A percentile compares a stretch with the other conserved stretches of the same genome.
Evolutionary conservation across 1,140 invertebrate genomes (phyloP).

Genomic region (Zaprionus nigranus): DNA sequence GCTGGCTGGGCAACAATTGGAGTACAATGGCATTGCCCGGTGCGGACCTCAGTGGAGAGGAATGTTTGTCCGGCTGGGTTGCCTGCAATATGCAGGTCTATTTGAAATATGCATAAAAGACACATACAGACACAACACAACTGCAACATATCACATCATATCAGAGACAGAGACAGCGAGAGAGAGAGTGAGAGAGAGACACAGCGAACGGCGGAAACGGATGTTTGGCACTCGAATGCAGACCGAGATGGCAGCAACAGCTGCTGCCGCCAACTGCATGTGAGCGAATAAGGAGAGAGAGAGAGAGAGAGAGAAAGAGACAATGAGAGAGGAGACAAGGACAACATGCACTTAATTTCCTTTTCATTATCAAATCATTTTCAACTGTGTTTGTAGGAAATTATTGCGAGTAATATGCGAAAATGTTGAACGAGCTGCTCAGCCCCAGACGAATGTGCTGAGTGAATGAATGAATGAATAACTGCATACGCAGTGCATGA

Average conservation of each 20-base stretch:
- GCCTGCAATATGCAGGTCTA: slow-evolving; percentile 53
- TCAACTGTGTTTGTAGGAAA: slow-evolving; percentile 53
- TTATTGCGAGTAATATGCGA: slow-evolving; percentile 56
- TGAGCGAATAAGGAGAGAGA: neutral
- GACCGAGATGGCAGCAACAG: slow-evolving; percentile 34
- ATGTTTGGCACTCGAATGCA: slow-evolving; percentile 65
- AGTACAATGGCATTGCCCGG: slow-evolving; percentile 39
- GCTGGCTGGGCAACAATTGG: slow-evolving; percentile 27
- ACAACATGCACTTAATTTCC: slow-evolving; percentile 58
- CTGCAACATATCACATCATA: slow-evolving; percentile 47
- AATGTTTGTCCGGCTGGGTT: slow-evolving; percentile 34
- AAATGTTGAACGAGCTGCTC: slow-evolving; percentile 24
- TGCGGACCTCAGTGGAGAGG: slow-evolving; percentile 10
- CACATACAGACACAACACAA: slow-evolving; percentile 2
- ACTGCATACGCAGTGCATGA: slow-evolving; percentile 29
- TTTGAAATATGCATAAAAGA: slow-evolving; percentile 53
- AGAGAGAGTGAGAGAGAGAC: slow-evolving; percentile 14
- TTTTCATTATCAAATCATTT: slow-evolving; percentile 68
- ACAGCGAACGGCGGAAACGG: slow-evolving; percentile 56
- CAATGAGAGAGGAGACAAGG: neutral
- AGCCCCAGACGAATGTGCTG: slow-evolving; percentile 1
- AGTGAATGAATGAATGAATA: slow-evolving; percentile 19
- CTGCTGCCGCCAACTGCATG: slow-evolving; percentile 8
- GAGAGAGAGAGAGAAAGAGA: neutral
- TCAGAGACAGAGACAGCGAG: slow-evolving; percentile 21